Base-by-base conservation (phyloP, 2,888 invertebrate genomes). In the Pachymerium ferrugineum region DNA sequence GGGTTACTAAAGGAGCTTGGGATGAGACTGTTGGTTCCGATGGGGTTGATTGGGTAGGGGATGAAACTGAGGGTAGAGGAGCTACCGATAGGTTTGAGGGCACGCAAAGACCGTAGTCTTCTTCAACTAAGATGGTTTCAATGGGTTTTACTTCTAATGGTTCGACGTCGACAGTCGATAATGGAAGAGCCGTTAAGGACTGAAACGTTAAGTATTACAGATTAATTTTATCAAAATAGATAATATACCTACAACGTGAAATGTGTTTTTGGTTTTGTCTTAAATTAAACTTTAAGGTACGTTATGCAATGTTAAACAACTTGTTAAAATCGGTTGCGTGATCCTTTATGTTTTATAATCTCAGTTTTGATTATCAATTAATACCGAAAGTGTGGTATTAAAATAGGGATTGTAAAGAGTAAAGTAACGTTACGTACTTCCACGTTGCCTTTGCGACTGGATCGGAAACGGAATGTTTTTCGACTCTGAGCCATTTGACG, bases 401-500 rank as follows among this genome's bases (percentile, higher is more conserved):
- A n/a, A n/a, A n/a, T n/a, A n/a, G n/a, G n/a, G n/a, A n/a, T n/a
- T n/a, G n/a, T n/a, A n/a, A n/a, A n/a, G n/a, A n/a, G n/a, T n/a
- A n/a, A n/a, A n/a, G n/a, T n/a, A n/a, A n/a, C n/a, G n/a, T 47
- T 22, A 22, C 25, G 19, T 28, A 71, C 62, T 38, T 74, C 69
- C 14, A 70, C 29, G 38, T 31, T 62, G 28, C 84, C 88, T 80
- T 86, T 89, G 79, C 91, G 87, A 81, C 91, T 91, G 81, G 92
- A 90, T 77, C 92, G 87, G 76, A 93, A 86, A 76, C 94, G 89
- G 84, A 97, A 97, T 0, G 96, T 96, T 84, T 94, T 95, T 79
- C 96, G 88, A 79, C 94, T 96, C 80, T 94, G 95, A 35, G 94
- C 95, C 84, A 94, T 96, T 73, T 94, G 90, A 22, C 97, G 87